Base-by-base conservation (phyloP, 2,888 invertebrate species). In the Apodemia hepburni region DNA sequence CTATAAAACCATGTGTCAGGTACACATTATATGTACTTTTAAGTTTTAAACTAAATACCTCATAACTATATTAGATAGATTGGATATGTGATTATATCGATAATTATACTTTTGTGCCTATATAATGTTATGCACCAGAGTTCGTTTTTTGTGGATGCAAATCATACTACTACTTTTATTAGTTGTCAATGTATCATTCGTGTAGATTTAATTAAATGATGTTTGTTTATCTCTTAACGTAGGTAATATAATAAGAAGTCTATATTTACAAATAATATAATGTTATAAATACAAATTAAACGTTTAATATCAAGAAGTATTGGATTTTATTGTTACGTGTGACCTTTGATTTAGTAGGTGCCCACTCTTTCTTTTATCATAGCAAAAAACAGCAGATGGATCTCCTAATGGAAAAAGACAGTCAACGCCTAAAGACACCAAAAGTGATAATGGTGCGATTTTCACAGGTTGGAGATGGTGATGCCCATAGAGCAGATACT, bases 231-330 rank as follows among this genome's bases (percentile, higher is more conserved):
- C 84, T 84, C 83, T 81, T 84, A 84, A 65, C 78, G 78, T 83
- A 81, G 79, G 83, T 84, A 86, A 81, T 79, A 83, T 80, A 82
- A 75, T 89, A 89, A 86, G 85, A 90, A 88, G 86, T 86, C 84
- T 89, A 87, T 91, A 92, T 91, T 91, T 91, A 92, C 90, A 92
- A 78, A 90, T 90, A 92, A 92, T 90, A 91, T 89, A 90, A 91
- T 91, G 91, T 92, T 92, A 91, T 80, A 85, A 84, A 87, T 87
- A 90, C 85, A 89, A 91, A 91, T 82, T 87, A 90, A 91, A 89
- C 86, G 85, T 89, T 89, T 88, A 87, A 85, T 85, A 85, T 81
- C 79, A 71, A 71, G 64, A 54, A 51, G 54, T 54, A 33, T 45
- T 47, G 47, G 47, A 47, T 47, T 47, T 47, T 47, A 47, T 47